Conservation (phyloP, 2,113 vertebrate species). For the Gyps fulvus region DNA sequence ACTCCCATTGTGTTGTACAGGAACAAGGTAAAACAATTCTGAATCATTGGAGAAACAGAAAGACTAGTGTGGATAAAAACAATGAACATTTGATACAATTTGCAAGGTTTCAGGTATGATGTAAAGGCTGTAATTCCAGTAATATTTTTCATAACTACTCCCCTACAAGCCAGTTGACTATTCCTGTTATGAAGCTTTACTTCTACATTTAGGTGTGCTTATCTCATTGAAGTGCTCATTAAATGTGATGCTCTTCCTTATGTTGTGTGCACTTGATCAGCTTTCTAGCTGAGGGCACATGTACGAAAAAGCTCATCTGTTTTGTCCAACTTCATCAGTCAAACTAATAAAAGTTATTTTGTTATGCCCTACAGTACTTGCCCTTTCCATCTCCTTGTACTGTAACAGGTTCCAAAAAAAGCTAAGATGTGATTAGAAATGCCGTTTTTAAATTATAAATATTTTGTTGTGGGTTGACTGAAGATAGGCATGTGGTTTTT, state of each 20-base stretch:
- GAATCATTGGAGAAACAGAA: neutral
- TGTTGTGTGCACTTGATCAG: neutral
- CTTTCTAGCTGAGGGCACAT: neutral
- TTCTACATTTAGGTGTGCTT: neutral
- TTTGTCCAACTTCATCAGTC: neutral
- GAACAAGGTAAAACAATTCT: neutral
- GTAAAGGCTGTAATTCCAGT: neutral
- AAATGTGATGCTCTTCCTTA: neutral
- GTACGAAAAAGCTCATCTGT: neutral
- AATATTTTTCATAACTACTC: neutral
- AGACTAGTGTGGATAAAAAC: neutral
- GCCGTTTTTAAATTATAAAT: neutral
- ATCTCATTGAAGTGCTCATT: neutral
- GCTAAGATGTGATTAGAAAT: neutral
- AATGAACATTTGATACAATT: neutral
- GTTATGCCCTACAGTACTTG: neutral
- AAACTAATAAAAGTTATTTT: neutral
- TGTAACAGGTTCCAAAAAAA: neutral
- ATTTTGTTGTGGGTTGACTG: neutral
- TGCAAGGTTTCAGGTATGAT: neutral
- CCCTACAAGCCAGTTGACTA: neutral
- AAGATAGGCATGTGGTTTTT: neutral
- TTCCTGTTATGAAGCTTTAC: neutral
- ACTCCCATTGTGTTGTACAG: neutral
- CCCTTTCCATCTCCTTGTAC: neutral